Percentiles rank a stretch among this genome's conserved stretches.
phyloP scores from a whole-genome alignment of 2,113 vertebrate genomes.

The Calidris pygmaea region DNA sequence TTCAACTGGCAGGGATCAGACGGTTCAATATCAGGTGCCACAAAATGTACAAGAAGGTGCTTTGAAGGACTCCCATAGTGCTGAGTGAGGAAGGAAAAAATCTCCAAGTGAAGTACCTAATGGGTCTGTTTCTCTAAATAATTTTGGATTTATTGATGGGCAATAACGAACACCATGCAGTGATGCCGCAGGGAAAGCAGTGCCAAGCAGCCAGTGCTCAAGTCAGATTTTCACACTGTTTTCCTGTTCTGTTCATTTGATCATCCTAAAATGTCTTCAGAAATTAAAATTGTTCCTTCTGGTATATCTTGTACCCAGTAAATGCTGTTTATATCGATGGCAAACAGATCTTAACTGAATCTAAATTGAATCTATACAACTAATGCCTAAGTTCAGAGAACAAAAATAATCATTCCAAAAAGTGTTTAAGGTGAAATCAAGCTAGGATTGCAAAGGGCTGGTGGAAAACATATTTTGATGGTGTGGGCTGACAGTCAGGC shows the following conservation, averaged over 20 bases:
- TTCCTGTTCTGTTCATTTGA: slow-evolving; percentile 45
- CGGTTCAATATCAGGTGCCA: background rate
- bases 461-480: slow-evolving; percentile 41
- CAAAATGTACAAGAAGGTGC: background rate
- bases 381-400: slow-evolving; percentile 41
- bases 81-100: background rate
- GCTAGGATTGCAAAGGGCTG: slow-evolving; percentile 48
- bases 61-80: slow-evolving; percentile 2
- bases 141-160: background rate
- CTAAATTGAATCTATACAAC: slow-evolving; percentile 50
- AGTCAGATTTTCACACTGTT: slow-evolving; percentile 35
- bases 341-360: slow-evolving; percentile 69
- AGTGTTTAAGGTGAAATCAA: slow-evolving; percentile 58
- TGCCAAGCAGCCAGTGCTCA: background rate
- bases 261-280: slow-evolving; percentile 62
- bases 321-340: slow-evolving; percentile 68
- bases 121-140: slow-evolving; percentile 32
- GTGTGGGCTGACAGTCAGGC: slow-evolving; percentile 43
- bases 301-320: slow-evolving; percentile 50
- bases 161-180: background rate
- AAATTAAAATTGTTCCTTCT: slow-evolving; percentile 58
- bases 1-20: background rate
- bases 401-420: slow-evolving; percentile 72
- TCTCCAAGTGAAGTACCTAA: slow-evolving; percentile 7
- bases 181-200: background rate